A percentile compares a stretch with the other conserved stretches of the same genome.
phyloP scores from a whole-genome alignment of 2,888 invertebrate species.

The Acleris literana region DNA sequence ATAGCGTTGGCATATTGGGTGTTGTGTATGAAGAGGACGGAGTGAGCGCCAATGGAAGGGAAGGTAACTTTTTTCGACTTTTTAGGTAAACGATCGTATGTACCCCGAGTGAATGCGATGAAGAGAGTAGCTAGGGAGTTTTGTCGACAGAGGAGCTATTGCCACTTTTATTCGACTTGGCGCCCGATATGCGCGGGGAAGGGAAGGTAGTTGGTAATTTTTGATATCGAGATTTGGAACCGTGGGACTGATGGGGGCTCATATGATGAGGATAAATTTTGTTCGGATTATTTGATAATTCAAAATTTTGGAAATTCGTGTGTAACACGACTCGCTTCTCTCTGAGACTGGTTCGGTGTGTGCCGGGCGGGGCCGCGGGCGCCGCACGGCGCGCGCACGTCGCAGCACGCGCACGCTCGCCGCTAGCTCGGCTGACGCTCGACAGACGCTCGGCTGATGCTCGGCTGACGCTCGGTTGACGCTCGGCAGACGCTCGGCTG shows the following conservation, averaged over 20 bases:
- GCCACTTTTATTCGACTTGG: constrained; percentile 15
- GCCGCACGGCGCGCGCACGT: constrained; percentile 38
- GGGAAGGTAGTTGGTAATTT: constrained; percentile 55
- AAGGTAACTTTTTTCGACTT: constrained; percentile 34
- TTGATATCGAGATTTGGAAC: constrained; percentile 69
- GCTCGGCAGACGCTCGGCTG: too few relatives aligned
- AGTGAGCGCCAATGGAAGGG: constrained; percentile 35
- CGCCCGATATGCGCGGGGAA: constrained; percentile 64
- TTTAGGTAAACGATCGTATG: constrained; percentile 12
- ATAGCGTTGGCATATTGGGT: constrained; percentile 75
- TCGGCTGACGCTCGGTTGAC: constrained; percentile 23
- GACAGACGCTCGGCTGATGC: too few relatives aligned
- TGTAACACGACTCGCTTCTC: constrained; percentile 74
- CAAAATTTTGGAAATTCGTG: constrained; percentile 71
- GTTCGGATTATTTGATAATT: constrained; percentile 51
- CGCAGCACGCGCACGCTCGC: constrained; percentile 38
- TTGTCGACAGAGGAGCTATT: constrained; percentile 4
- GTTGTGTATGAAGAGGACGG: constrained; percentile 74
- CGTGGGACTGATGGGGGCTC: constrained; percentile 76
- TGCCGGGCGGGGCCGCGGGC: constrained; percentile 36
- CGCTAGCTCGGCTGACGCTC: constrained; percentile 13
- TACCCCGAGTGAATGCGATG: constrained; percentile 24
- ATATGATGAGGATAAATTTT: constrained; percentile 77
- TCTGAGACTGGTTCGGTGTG: constrained; percentile 71
- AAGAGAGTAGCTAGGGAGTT: constrained; percentile 14